Evolutionary conservation across 2,888 invertebrate genomes (phyloP).

Genomic region (Dugesia japonica): DNA sequence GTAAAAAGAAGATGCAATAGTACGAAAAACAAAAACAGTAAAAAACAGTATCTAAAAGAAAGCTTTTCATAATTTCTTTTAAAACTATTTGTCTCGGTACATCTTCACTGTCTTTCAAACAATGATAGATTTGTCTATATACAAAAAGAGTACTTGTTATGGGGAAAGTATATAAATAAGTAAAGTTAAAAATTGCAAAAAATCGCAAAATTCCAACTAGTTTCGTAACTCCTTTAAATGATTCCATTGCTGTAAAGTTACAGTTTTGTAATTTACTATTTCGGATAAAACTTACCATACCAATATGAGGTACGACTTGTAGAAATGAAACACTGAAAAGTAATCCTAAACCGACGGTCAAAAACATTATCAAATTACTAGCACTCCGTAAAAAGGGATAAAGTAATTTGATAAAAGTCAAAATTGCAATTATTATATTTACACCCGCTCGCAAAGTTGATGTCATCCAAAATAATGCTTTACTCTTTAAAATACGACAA

Average conservation of each 20-base stretch:
- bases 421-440: neutral
- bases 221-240: neutral
- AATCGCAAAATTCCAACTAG: neutral
- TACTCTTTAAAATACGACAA: neutral
- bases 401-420: neutral
- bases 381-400: neutral
- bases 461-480: neutral
- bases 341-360: neutral
- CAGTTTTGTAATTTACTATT: neutral
- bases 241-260: neutral
- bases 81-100: neutral
- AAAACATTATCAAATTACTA: slow-evolving; percentile 8
- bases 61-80: neutral
- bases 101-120: neutral
- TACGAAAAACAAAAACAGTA: neutral
- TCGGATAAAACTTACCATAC: neutral
- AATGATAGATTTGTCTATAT: neutral
- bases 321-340: neutral
- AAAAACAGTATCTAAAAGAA: neutral
- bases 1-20: neutral
- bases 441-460: neutral
- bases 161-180: neutral
- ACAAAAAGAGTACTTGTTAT: neutral
- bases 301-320: neutral
- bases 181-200: neutral